Conservation (phyloP, 2,797 vertebrate species). For the Alauda arvensis region DNA sequence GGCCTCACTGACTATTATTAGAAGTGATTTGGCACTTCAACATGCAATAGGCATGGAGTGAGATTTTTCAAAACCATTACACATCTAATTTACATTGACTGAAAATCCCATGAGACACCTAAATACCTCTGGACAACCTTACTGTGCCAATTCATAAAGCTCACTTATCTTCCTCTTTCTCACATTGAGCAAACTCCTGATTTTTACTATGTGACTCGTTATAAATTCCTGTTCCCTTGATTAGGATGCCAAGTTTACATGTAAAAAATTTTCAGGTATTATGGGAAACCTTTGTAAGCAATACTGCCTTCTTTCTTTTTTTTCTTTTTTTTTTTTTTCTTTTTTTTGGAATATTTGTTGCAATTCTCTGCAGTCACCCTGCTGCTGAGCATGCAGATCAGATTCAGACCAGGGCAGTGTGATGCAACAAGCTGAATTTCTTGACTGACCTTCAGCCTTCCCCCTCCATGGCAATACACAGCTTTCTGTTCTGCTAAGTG, state of each 20-base stretch:
- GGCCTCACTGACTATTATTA: neutral
- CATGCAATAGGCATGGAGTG: neutral
- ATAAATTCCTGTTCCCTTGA: neutral
- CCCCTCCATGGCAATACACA: neutral
- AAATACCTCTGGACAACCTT: constrained; percentile 16
- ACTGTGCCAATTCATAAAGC: constrained; percentile 12
- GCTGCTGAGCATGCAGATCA: neutral
- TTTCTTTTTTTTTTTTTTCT: neutral
- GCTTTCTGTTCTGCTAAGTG: constrained; percentile 25
- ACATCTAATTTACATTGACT: constrained; percentile 40
- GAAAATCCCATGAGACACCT: constrained; percentile 1
- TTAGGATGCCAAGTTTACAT: neutral
- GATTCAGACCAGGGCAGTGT: neutral
- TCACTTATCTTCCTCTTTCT: neutral
- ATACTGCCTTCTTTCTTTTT: neutral
- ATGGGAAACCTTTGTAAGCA: neutral
- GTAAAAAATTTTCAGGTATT: neutral
- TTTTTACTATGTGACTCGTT: neutral
- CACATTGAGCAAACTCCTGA: neutral
- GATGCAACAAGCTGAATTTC: constrained; percentile 36
- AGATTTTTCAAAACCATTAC: constrained; percentile 38
- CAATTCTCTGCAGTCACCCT: neutral
- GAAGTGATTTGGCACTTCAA: constrained; percentile 7
- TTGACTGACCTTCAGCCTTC: constrained; percentile 23
- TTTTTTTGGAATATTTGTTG: neutral